Evolutionary conservation across 2,888 invertebrate genomes (phyloP).

Genomic region (Aspidiotus rigidus): DNA sequence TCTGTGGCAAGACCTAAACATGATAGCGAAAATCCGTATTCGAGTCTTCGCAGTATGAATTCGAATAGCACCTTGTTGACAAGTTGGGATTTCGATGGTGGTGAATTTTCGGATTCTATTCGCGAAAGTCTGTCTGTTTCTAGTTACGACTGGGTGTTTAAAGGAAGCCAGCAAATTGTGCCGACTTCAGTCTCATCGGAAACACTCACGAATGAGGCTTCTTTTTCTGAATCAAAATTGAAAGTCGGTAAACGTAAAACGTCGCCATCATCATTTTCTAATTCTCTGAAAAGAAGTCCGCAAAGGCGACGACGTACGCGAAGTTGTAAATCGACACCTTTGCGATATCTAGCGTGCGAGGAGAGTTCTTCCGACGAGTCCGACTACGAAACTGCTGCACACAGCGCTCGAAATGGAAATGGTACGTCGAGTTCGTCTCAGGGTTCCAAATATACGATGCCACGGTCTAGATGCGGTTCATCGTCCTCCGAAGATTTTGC

Average conservation of each 20-base stretch:
- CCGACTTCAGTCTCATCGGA: conserved; percentile 20
- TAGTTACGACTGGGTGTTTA: conserved; percentile 29
- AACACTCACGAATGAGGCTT: conserved; percentile 21
- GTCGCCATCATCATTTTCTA: conserved; percentile 29
- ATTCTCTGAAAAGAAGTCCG: conserved; percentile 29
- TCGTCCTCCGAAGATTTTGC: conserved; percentile 25
- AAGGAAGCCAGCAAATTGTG: neutral
- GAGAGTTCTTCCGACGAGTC: conserved; percentile 42
- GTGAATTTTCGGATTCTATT: conserved; percentile 13
- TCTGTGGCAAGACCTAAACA: neutral
- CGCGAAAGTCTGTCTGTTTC: conserved; percentile 17
- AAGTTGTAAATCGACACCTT: conserved; percentile 19
- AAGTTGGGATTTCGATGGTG: neutral
- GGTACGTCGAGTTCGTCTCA: conserved; percentile 9
- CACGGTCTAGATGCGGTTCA: conserved; percentile 22
- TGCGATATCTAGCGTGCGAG: conserved; percentile 36
- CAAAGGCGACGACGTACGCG: neutral
- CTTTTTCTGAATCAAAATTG: conserved; percentile 6
- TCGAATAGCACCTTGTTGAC: neutral
- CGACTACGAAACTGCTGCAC: conserved; percentile 37
- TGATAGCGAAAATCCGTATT: neutral
- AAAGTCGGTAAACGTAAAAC: too few species aligned
- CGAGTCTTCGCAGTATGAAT: neutral
- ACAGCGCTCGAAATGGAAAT: conserved; percentile 3
- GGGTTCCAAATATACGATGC: conserved; percentile 19